Conservation (phyloP, 2,888 invertebrate species). For the Drosophila macrothrix region DNA sequence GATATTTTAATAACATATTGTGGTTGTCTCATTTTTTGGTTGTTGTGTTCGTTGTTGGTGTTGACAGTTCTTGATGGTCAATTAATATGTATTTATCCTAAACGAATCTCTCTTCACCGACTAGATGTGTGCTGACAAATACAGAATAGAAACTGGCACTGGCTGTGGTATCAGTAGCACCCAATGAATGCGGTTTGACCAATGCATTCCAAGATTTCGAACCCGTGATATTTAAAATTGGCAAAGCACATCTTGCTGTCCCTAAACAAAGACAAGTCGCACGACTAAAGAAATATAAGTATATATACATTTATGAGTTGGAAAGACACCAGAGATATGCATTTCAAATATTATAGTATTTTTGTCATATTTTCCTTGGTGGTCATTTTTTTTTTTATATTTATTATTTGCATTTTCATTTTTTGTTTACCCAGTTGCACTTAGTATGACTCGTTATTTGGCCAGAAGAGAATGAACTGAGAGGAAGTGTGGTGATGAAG, state of each 20-base stretch:
- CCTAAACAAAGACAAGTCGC: conserved; percentile 41
- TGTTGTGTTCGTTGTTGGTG: conserved; percentile 46
- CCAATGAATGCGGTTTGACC: not conserved
- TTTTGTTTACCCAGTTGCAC: conserved; percentile 62
- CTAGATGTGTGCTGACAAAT: conserved; percentile 29
- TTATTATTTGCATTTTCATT: conserved; percentile 9
- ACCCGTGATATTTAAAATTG: conserved; percentile 21
- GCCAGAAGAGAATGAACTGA: conserved; percentile 9
- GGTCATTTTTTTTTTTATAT: not conserved
- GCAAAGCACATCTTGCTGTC: not conserved
- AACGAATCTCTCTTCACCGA: conserved; percentile 38
- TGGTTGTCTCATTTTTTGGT: conserved; percentile 27
- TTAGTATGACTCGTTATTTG: conserved; percentile 54
- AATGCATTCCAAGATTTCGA: conserved; percentile 35
- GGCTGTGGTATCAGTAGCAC: conserved; percentile 34
- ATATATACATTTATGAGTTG: conserved; percentile 14
- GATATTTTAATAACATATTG: conserved; percentile 73
- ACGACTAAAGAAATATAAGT: conserved; percentile 39
- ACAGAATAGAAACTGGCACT: conserved; percentile 31
- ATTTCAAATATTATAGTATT: conserved; percentile 16
- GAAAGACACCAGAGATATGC: conserved; percentile 24
- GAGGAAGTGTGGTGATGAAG: not conserved
- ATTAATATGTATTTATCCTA: conserved; percentile 64
- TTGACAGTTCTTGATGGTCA: conserved; percentile 68
- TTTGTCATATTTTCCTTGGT: not conserved